These are phyloP conservation scores for Rhinella marina DNA, from an alignment of 2,797 vertebrate species.

Conservation along the genomic window DNA sequence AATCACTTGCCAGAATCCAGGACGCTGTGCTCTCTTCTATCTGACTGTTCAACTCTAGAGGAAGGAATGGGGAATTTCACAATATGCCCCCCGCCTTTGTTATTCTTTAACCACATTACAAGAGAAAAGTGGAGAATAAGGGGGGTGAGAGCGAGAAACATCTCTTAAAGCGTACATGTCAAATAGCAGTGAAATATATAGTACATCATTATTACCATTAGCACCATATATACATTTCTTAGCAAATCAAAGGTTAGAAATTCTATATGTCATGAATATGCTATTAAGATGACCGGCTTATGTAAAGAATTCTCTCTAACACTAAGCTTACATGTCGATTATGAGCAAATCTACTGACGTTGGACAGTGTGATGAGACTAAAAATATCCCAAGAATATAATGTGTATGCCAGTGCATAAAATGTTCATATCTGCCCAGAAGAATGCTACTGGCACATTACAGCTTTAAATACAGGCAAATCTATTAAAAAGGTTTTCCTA, in stretches of 20 bases:
- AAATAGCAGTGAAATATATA: background rate
- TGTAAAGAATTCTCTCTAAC: background rate
- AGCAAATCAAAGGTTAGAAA: background rate
- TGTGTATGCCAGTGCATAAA: background rate
- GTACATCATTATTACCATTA: background rate
- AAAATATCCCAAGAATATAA: background rate
- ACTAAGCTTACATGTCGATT: background rate
- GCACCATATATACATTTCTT: background rate
- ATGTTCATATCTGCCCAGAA: background rate
- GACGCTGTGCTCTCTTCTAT: slow-evolving; percentile 5
- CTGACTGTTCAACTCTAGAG: slow-evolving; percentile 1
- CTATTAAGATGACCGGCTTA: background rate
- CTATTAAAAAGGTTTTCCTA: too few species aligned
- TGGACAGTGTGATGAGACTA: background rate
- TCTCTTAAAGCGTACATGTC: background rate
- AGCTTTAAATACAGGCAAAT: background rate
- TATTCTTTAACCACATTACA: background rate
- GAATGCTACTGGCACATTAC: background rate
- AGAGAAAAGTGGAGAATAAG: background rate
- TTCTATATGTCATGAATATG: background rate
- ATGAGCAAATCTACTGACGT: background rate
- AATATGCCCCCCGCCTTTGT: background rate
- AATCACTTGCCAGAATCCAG: slow-evolving; percentile 25
- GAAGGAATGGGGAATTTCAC: background rate
- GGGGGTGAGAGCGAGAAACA: background rate